Evolutionary conservation across 2,888 invertebrate genomes (phyloP).

Genomic region (Pammene fasciana): DNA sequence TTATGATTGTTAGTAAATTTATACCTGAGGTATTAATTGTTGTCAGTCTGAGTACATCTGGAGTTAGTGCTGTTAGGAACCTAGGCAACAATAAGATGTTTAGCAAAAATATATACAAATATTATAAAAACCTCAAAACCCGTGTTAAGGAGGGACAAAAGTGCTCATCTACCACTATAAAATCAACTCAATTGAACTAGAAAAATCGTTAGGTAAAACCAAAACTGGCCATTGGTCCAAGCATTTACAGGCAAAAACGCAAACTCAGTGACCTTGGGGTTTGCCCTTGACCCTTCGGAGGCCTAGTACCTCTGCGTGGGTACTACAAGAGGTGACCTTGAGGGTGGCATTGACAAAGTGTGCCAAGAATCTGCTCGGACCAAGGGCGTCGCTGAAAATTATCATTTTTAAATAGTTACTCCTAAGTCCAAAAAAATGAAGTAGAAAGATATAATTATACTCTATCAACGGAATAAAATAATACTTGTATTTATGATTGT

Average conservation of each 20-base stretch:
- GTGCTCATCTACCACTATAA: slow-evolving; percentile 36
- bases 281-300: slow-evolving; percentile 58
- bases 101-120: slow-evolving; percentile 39
- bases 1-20: slow-evolving; percentile 59
- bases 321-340: slow-evolving; percentile 74
- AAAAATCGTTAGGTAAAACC: slow-evolving; percentile 46
- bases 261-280: slow-evolving; percentile 54
- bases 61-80: slow-evolving; percentile 83
- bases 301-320: slow-evolving; percentile 63
- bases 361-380: slow-evolving; percentile 83
- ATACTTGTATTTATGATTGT: slow-evolving; percentile 21
- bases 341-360: slow-evolving; percentile 80
- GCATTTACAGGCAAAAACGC: slow-evolving; percentile 64
- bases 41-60: slow-evolving; percentile 82
- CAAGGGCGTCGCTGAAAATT: slow-evolving; percentile 76
- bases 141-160: slow-evolving; percentile 34
- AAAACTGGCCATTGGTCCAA: slow-evolving; percentile 77
- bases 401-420: slow-evolving; percentile 25
- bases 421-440: slow-evolving; percentile 49
- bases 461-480: slow-evolving; percentile 1
- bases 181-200: slow-evolving; percentile 18
- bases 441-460: neutral
- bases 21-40: slow-evolving; percentile 82
- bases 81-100: slow-evolving; percentile 68
- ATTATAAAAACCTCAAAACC: slow-evolving; percentile 32